These are phyloP conservation scores for Tinea semifulvella DNA, from an alignment of 2,888 invertebrate species.

Conservation along the genomic window DNA sequence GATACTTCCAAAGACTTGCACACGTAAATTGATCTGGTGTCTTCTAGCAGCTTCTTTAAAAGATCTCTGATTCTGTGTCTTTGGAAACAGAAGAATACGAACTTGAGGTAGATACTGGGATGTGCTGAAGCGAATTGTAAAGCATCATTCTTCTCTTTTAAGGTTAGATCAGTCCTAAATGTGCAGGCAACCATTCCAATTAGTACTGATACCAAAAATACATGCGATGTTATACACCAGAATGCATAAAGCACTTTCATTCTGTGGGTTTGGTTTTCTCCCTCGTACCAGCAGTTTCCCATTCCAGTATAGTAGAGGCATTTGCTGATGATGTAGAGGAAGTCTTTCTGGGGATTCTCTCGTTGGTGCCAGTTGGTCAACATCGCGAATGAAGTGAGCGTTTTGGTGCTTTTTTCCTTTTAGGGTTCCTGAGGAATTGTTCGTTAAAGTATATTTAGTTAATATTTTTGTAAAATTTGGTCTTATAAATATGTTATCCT, in stretches of 20 bases:
- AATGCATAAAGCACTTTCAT: conserved; percentile 23
- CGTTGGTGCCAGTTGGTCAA: too few species aligned
- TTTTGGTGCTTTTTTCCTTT: too few species aligned
- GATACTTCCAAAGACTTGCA: too few species aligned
- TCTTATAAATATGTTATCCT: too few species aligned
- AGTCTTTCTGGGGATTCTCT: conserved; percentile 35
- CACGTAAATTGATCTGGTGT: conserved; percentile 24
- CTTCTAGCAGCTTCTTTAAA: conserved; percentile 32
- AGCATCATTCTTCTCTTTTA: conserved; percentile 32
- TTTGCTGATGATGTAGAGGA: conserved; percentile 28
- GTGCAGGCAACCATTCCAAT: conserved; percentile 28
- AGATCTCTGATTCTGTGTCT: conserved; percentile 27
- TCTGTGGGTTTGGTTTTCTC: conserved; percentile 16
- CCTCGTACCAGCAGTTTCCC: conserved; percentile 36
- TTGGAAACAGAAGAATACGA: conserved; percentile 27
- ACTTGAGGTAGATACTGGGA: conserved; percentile 23
- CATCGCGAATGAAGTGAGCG: too few species aligned
- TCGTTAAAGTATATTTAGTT: too few species aligned
- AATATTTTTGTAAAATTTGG: too few species aligned
- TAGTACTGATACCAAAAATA: conserved; percentile 25
- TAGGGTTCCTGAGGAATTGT: too few species aligned
- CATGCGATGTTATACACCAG: conserved; percentile 29
- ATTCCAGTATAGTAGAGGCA: conserved; percentile 30
- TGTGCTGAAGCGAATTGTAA: conserved; percentile 29
- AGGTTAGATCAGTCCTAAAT: conserved; percentile 28